Conservation (phyloP, 2,888 invertebrate species). For the Caenorhabditis sulstoni region DNA sequence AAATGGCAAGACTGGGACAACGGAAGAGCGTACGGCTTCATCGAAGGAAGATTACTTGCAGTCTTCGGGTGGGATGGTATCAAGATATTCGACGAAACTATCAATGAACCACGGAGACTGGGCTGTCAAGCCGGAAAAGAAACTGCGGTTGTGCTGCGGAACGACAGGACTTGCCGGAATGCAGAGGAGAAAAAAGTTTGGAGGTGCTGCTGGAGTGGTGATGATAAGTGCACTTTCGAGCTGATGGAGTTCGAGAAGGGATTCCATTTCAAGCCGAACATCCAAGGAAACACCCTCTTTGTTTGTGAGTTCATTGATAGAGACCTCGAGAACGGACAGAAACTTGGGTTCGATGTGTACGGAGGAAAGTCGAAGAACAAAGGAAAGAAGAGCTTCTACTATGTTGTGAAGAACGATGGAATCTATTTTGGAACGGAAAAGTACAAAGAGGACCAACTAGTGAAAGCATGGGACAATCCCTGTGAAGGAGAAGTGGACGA, state of each 20-base stretch:
- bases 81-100: conserved; percentile 27
- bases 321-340: conserved; percentile 39
- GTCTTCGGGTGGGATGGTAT: conserved; percentile 41
- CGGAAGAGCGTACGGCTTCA: conserved; percentile 43
- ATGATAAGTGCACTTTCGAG: neutral
- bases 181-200: conserved; percentile 11
- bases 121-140: conserved; percentile 53
- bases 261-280: conserved; percentile 35
- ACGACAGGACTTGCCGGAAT: conserved; percentile 46
- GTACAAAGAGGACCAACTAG: conserved; percentile 28
- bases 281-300: conserved; percentile 34
- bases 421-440: conserved; percentile 53
- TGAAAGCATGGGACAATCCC: conserved; percentile 29
- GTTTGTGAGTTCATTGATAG: conserved; percentile 45
- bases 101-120: conserved; percentile 33
- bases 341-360: conserved; percentile 57
- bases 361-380: conserved; percentile 53
- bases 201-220: conserved; percentile 34
- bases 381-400: conserved; percentile 46
- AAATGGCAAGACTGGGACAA: conserved; percentile 52
- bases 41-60: conserved; percentile 14
- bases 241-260: too few relatives aligned
- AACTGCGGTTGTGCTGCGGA: conserved; percentile 42
- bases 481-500: too few relatives aligned
- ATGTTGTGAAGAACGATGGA: conserved; percentile 56